These are phyloP conservation scores for Pristionchus arcanus DNA, from an alignment of 2,888 invertebrate species.

Conservation along the genomic window DNA sequence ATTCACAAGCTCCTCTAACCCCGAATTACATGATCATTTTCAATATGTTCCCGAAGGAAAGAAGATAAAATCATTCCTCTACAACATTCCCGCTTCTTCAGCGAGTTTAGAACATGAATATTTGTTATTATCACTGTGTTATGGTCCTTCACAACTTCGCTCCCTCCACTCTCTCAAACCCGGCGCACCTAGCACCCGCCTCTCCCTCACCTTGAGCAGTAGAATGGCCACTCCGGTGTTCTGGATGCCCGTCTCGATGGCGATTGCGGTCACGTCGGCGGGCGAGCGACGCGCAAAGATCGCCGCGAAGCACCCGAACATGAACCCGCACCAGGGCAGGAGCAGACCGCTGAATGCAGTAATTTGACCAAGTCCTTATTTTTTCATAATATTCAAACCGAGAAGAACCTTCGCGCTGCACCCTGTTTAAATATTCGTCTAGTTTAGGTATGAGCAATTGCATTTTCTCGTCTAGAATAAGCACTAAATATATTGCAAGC, in stretches of 20 bases:
- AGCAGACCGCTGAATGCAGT: conserved; percentile 78
- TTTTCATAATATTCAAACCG: not conserved
- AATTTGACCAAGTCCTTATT: not conserved
- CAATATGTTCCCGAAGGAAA: too few species aligned
- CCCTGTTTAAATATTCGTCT: too few species aligned
- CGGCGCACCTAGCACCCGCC: not conserved
- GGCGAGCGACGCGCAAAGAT: conserved; percentile 73
- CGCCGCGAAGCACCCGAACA: conserved; percentile 80
- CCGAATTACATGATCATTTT: too few species aligned
- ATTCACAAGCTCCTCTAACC: too few species aligned
- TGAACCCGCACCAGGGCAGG: conserved; percentile 81
- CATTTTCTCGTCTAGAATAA: not conserved
- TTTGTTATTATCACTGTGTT: too few species aligned
- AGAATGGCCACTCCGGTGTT: conserved; percentile 81
- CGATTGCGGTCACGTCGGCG: conserved; percentile 79
- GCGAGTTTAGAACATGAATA: not conserved
- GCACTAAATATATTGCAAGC: not conserved
- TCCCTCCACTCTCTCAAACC: not conserved
- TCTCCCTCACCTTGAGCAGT: conserved; percentile 74
- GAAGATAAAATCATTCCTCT: too few species aligned
- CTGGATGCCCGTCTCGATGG: conserved; percentile 80
- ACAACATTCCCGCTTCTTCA: not conserved
- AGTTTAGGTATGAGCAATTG: too few species aligned
- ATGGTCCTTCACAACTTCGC: not conserved
- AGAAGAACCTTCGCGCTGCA: too few species aligned